Conservation (phyloP, 2,888 invertebrate species). For the Patella caerulea region DNA sequence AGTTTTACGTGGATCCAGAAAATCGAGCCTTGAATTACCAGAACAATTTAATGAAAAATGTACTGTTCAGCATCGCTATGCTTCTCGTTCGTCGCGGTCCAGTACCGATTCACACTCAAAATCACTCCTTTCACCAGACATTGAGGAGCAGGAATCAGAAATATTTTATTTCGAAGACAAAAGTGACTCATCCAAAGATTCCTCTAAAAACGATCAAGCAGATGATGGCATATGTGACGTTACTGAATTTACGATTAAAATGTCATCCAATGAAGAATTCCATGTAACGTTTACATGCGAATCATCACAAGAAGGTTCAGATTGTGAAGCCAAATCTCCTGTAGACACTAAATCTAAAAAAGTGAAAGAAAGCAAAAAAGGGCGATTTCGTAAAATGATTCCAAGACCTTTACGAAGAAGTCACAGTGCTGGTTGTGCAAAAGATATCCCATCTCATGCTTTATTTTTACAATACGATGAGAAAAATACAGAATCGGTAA, state of each 20-base stretch:
- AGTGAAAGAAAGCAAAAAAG: slow-evolving; percentile 42
- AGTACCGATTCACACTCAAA: slow-evolving; percentile 3
- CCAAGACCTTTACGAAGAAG: slow-evolving; percentile 58
- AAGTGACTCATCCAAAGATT: slow-evolving; percentile 7
- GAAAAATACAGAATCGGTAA: slow-evolving; percentile 20
- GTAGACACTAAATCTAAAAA: slow-evolving; percentile 27
- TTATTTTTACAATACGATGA: slow-evolving; percentile 59
- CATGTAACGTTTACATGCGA: slow-evolving; percentile 36
- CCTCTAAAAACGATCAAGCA: not conserved
- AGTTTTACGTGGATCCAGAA: not conserved
- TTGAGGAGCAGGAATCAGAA: slow-evolving; percentile 6
- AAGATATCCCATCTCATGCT: slow-evolving; percentile 70
- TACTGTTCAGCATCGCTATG: not conserved
- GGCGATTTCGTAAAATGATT: slow-evolving; percentile 56
- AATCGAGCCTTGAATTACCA: slow-evolving; percentile 1
- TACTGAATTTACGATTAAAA: slow-evolving; percentile 14
- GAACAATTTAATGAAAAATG: slow-evolving; percentile 8
- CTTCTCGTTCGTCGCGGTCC: not conserved
- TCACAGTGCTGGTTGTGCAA: slow-evolving; percentile 74
- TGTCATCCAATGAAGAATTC: slow-evolving; percentile 16
- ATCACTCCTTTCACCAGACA: not conserved
- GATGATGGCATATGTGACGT: slow-evolving; percentile 28
- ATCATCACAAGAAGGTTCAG: slow-evolving; percentile 29
- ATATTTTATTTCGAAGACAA: slow-evolving; percentile 9
- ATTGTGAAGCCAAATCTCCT: slow-evolving; percentile 24